These are phyloP conservation scores for Polyodon spathula DNA, from an alignment of 2,113 vertebrate species.

Conservation along the genomic window DNA sequence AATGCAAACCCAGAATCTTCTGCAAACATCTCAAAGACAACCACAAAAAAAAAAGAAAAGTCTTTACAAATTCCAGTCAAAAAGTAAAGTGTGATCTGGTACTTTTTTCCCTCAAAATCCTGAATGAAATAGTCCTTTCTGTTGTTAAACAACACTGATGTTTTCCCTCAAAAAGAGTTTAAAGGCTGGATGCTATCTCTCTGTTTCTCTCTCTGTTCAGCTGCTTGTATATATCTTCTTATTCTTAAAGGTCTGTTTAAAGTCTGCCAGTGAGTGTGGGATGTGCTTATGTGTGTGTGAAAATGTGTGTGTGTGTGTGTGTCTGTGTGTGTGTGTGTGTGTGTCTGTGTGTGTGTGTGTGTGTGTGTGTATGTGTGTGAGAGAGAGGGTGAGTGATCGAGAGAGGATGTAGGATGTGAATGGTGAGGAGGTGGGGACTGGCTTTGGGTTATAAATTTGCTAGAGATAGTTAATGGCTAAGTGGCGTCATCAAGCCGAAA, in stretches of 20 bases:
- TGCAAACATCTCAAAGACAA: constrained; percentile 6
- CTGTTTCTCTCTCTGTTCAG: constrained; percentile 44
- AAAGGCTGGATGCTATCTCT: constrained; percentile 61
- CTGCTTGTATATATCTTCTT: constrained; percentile 33
- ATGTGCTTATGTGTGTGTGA: constrained; percentile 19
- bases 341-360: constrained; percentile 3
- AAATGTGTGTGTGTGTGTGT: constrained; percentile 20
- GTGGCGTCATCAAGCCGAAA: constrained; percentile 44
- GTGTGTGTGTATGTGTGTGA: constrained; percentile 2
- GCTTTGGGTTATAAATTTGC: constrained; percentile 22
- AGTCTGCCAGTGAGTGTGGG: constrained; percentile 19
- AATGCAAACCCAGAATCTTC: constrained; percentile 22
- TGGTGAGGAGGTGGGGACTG: constrained; percentile 10
- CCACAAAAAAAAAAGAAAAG: neutral
- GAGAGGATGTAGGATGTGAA: constrained; percentile 6
- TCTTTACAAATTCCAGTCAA: no score
- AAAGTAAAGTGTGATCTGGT: no score
- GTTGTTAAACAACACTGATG: constrained; percentile 38
- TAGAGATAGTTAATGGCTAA: constrained; percentile 43
- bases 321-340: constrained; percentile 17
- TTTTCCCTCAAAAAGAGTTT: constrained; percentile 41
- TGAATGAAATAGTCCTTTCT: constrained; percentile 14
- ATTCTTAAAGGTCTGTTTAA: constrained; percentile 25
- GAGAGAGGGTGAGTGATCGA: constrained; percentile 6
- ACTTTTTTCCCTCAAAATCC: neutral